These are phyloP conservation scores for Carposina sasakii DNA, from an alignment of 1,140 invertebrate genomes.

Conservation along the genomic window DNA sequence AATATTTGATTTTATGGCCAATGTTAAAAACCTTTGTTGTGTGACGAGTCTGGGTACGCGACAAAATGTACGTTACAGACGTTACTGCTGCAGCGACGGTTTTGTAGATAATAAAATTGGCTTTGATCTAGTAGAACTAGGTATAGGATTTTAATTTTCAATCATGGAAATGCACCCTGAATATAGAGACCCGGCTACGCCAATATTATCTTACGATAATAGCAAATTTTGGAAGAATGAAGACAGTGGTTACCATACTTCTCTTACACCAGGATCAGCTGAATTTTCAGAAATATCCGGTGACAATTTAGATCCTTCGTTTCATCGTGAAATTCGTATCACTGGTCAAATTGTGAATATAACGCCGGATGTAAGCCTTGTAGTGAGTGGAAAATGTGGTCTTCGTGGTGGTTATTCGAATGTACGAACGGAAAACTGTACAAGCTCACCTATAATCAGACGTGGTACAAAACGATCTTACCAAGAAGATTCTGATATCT, in stretches of 20 bases:
- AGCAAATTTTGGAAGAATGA: conserved; percentile 43
- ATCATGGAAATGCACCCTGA: conserved; percentile 45
- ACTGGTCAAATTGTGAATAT: conserved; percentile 30
- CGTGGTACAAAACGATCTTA: conserved; percentile 45
- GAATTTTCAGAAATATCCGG: conserved; percentile 46
- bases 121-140: no score
- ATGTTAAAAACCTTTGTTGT: no score
- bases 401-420: conserved; percentile 12
- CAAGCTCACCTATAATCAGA: conserved; percentile 34
- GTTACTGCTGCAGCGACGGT: no score
- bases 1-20: no score
- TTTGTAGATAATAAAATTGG: no score
- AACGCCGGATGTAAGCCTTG: conserved; percentile 27
- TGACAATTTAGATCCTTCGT: conserved; percentile 29
- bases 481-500: conserved; percentile 28
- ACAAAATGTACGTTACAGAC: no score
- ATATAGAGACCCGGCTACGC: conserved; percentile 37
- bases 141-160: no score
- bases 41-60: no score
- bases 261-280: conserved; percentile 49
- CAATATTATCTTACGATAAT: conserved; percentile 36
- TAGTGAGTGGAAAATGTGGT: conserved; percentile 19
- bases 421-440: conserved; percentile 24
- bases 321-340: conserved; percentile 20
- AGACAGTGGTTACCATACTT: conserved; percentile 63